These are phyloP conservation scores for Cephalotes varians DNA, from an alignment of 2,888 invertebrate genomes.

Conservation along the genomic window DNA sequence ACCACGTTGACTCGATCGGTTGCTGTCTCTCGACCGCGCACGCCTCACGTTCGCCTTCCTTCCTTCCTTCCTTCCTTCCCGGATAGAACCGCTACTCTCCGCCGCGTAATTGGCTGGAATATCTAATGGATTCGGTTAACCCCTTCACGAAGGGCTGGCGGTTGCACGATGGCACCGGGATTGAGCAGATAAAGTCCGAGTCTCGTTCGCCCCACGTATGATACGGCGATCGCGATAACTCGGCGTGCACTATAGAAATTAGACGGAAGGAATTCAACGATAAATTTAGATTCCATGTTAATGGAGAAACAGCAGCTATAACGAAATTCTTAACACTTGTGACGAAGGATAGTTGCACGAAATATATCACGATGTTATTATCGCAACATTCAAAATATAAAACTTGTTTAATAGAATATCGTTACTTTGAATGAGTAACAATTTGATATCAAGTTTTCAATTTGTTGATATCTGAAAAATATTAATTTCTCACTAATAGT, in stretches of 20 bases:
- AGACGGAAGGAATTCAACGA: conserved; percentile 35
- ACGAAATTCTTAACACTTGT: conserved; percentile 1
- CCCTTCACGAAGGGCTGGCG: conserved; percentile 54
- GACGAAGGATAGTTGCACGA: background rate
- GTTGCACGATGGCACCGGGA: conserved; percentile 46
- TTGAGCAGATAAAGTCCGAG: conserved; percentile 52
- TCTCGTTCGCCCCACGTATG: conserved; percentile 45
- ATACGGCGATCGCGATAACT: conserved; percentile 47
- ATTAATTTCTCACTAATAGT: background rate
- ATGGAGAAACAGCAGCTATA: background rate
- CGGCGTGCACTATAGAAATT: conserved; percentile 21
- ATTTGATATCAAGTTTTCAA: background rate
- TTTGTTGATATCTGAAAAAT: background rate
- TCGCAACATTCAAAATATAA: background rate
- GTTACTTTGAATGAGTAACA: background rate
- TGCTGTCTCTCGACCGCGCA: conserved; percentile 34
- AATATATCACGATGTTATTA: background rate
- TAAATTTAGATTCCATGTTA: conserved; percentile 38
- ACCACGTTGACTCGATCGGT: conserved; percentile 23
- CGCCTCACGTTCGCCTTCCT: conserved; percentile 43
- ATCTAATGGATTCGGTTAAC: conserved; percentile 72
- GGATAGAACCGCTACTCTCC: conserved; percentile 50
- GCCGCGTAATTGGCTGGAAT: conserved; percentile 75
- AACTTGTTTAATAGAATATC: background rate
- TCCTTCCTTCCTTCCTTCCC: conserved; percentile 52